These are phyloP conservation scores for Pygmarrhopalites habei DNA, from an alignment of 1,140 invertebrate species.

Conservation along the genomic window DNA sequence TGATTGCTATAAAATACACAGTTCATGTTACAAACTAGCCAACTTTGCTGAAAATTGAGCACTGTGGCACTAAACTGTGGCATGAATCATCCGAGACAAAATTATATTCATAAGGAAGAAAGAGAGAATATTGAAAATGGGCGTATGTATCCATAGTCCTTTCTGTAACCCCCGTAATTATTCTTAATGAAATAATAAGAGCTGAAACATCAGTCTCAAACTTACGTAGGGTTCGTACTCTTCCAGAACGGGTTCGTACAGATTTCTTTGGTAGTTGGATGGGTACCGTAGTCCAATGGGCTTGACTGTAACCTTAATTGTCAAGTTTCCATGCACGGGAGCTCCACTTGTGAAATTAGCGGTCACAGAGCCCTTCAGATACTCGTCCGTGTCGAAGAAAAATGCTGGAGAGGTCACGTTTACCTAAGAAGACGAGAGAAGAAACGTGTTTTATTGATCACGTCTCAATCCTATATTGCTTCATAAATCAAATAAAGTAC, in stretches of 20 bases:
- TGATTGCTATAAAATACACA: too few relatives aligned
- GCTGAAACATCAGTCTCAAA: too few relatives aligned
- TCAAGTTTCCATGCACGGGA: constrained; percentile 75
- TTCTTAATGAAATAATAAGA: too few relatives aligned
- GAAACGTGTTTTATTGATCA: too few relatives aligned
- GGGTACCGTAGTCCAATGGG: constrained; percentile 48
- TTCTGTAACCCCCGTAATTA: too few relatives aligned
- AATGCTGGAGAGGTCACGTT: constrained; percentile 94
- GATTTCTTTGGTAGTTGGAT: background rate
- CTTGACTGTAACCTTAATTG: constrained; percentile 66
- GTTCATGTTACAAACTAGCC: too few relatives aligned
- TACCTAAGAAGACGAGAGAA: constrained; percentile 53
- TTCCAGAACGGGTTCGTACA: constrained; percentile 27
- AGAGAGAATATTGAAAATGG: too few relatives aligned
- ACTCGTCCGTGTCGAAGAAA: constrained; percentile 76
- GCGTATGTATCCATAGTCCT: too few relatives aligned
- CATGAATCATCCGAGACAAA: too few relatives aligned
- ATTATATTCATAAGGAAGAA: too few relatives aligned
- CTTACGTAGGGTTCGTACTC: constrained; percentile 28
- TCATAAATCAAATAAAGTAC: constrained; percentile 9
- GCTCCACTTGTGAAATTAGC: constrained; percentile 89
- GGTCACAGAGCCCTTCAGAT: constrained; percentile 73
- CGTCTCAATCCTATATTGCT: background rate
- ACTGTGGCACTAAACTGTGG: too few relatives aligned
- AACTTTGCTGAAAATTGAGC: too few relatives aligned